phyloP scores from a whole-genome alignment of 35 echinoderm and acorn worm species.

The Diadema setosum region DNA sequence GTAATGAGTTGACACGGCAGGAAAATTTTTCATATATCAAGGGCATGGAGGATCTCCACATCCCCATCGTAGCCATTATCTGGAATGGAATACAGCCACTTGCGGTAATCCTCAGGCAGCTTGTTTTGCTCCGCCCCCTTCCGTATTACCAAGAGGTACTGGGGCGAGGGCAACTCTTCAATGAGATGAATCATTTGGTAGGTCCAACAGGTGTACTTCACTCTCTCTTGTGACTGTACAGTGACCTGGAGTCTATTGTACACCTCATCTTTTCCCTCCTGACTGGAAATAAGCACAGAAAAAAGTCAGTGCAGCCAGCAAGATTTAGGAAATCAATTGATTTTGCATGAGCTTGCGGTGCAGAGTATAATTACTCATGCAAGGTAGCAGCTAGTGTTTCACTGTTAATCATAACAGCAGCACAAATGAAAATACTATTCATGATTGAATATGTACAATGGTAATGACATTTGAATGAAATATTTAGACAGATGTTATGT shows the following conservation, averaged over 20 bases:
- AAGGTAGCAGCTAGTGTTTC: neutral
- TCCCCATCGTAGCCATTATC: constrained; percentile 47
- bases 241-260: constrained; percentile 16
- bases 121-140: constrained; percentile 31
- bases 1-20: no score
- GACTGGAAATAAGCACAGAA: constrained; percentile 21
- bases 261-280: neutral
- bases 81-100: neutral
- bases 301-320: neutral
- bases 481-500: no score
- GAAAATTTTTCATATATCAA: no score
- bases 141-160: constrained; percentile 29
- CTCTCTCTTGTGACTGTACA: neutral
- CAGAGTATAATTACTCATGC: neutral
- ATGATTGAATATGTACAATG: no score
- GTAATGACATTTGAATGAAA: no score
- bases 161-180: constrained; percentile 21
- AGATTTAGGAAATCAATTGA: neutral
- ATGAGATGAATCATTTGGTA: constrained; percentile 23
- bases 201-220: neutral
- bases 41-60: neutral
- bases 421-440: no score
- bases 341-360: neutral
- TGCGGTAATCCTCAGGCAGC: constrained; percentile 10
- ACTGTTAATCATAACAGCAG: no score